Evolutionary conservation across 1,140 invertebrate genomes (phyloP).

Genomic region (Leptopilina boulardi): DNA sequence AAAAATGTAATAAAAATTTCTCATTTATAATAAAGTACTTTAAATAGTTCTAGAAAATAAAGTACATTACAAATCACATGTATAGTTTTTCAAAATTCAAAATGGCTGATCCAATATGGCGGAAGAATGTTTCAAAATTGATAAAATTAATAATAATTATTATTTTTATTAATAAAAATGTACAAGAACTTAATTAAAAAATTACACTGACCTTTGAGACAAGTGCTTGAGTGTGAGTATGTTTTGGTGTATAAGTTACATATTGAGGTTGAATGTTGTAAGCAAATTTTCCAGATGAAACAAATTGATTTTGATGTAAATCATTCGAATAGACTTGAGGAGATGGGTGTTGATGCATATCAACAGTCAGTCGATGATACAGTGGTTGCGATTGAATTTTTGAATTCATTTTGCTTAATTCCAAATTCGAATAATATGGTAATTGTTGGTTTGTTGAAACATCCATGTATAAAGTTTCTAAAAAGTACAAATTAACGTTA

Average conservation of each 20-base stretch:
- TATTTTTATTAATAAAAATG: no score
- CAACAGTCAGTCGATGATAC: conserved; percentile 51
- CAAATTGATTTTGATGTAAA: conserved; percentile 59
- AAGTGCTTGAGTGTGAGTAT: conserved; percentile 57
- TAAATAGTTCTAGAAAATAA: no score
- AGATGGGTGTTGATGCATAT: conserved; percentile 59
- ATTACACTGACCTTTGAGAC: conserved; percentile 54
- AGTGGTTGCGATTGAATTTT: conserved; percentile 55
- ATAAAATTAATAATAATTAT: no score
- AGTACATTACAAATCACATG: no score
- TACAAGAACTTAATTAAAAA: no score
- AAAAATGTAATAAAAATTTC: no score
- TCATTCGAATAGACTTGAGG: conserved; percentile 62
- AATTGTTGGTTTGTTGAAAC: conserved; percentile 65
- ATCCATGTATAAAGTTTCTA: conserved; percentile 64
- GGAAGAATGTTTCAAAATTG: no score
- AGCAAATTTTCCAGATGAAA: conserved; percentile 52
- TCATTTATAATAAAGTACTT: no score
- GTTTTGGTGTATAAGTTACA: conserved; percentile 52
- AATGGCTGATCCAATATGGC: no score
- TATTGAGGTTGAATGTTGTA: conserved; percentile 64
- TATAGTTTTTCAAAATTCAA: no score
- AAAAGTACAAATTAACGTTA: no score
- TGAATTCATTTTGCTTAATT: conserved; percentile 46
- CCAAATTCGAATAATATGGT: conserved; percentile 63